Conservation (phyloP, 2,888 invertebrate species). For the Tetragonula carbonaria region DNA sequence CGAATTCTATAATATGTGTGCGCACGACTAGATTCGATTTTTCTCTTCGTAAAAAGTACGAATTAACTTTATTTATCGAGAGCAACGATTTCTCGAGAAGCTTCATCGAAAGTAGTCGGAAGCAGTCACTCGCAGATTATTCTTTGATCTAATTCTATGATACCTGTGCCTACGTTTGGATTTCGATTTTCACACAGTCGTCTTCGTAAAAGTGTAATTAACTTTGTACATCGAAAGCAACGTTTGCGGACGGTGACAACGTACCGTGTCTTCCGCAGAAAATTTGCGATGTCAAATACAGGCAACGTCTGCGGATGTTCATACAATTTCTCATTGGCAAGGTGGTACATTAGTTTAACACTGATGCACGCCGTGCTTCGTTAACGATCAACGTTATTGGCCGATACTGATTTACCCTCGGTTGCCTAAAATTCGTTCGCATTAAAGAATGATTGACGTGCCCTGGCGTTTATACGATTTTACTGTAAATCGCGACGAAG, state of each 20-base stretch:
- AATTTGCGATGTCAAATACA: slow-evolving; percentile 44
- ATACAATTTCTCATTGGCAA: slow-evolving; percentile 66
- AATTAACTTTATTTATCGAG: no score
- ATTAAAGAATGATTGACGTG: slow-evolving; percentile 67
- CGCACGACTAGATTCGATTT: no score
- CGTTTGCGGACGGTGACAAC: background rate
- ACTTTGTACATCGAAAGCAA: background rate
- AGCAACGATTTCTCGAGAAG: no score
- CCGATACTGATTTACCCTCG: slow-evolving; percentile 57
- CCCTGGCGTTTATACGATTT: slow-evolving; percentile 59
- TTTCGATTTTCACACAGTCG: background rate
- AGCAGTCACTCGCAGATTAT: no score
- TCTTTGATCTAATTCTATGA: no score
- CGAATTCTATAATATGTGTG: no score
- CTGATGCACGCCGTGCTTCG: slow-evolving; percentile 59
- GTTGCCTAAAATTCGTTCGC: slow-evolving; percentile 60
- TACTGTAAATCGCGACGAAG: slow-evolving; percentile 11
- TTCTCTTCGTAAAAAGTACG: no score
- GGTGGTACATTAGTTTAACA: slow-evolving; percentile 67
- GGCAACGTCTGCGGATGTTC: slow-evolving; percentile 60
- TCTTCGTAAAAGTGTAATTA: background rate
- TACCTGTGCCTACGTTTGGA: background rate
- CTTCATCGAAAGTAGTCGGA: no score
- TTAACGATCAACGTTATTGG: slow-evolving; percentile 69
- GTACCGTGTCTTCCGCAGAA: background rate